A percentile compares a stretch with the other conserved stretches of the same genome.
phyloP scores from a whole-genome alignment of 2,888 invertebrate genomes.

The Heliconius aoede region DNA sequence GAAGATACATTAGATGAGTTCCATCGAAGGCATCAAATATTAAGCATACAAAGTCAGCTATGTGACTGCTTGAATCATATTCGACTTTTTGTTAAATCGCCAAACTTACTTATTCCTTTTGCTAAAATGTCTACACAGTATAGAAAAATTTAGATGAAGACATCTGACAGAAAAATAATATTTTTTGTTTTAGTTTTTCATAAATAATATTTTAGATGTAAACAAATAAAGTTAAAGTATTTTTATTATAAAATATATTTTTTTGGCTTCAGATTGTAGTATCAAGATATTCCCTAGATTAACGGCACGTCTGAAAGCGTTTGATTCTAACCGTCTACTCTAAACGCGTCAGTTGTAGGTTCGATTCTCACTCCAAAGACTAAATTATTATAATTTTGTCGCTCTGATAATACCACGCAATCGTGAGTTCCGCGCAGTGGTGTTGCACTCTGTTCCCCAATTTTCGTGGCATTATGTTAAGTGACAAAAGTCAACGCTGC shows the following conservation, averaged over 20 bases:
- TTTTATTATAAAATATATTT: no score
- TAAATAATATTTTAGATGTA: neutral
- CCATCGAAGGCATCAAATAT: conserved; percentile 35
- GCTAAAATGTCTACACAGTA: conserved; percentile 47
- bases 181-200: neutral
- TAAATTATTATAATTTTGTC: no score
- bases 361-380: neutral
- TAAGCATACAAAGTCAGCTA: conserved; percentile 41
- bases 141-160: conserved; percentile 28
- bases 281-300: no score
- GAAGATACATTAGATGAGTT: conserved; percentile 32
- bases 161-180: neutral
- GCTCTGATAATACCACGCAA: no score
- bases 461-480: neutral
- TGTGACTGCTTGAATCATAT: conserved; percentile 39
- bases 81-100: conserved; percentile 37
- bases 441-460: no score
- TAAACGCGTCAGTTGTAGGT: neutral
- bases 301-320: neutral
- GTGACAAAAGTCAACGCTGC: neutral
- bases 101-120: conserved; percentile 53
- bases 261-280: no score
- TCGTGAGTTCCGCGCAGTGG: no score
- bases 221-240: neutral
- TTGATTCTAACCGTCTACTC: no score